Base-by-base conservation (phyloP, 2,888 invertebrate species). In the Scaptomyza polygonia region DNA sequence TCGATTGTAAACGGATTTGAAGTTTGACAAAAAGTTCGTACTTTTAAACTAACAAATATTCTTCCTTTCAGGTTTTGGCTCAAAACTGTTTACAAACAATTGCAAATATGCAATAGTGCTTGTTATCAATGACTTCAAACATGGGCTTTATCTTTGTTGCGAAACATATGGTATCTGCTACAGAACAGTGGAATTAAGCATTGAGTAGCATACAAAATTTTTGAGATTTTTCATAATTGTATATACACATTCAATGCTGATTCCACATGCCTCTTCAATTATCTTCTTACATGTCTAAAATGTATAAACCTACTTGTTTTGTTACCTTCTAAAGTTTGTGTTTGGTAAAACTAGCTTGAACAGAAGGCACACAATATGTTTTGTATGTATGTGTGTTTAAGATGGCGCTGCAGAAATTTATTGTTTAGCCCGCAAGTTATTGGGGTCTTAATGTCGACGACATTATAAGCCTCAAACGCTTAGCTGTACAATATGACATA, bases 361-460 rank as follows among this genome's bases (percentile, higher is more conserved):
- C 18, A 16, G 44, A 29, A 16, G 36, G 30, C 67, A 34, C 59
- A 44, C 62, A 72, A 77, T 65, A 66, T 77, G 80, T 64, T 64
- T 59, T 53, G 45, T 39, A 16, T 39, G 14, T 65, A 54, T 59
- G 54, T 69, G 73, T 36, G 18, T 68, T 49, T 47, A 6, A 53
- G 55, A 45, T 68, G 52, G 8, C 48, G 63, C 9, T 48, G 44
- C 54, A 75, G 78, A 78, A 78, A 79, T 80, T 80, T 79, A 80
- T 80, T 72, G 78, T 75, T 78, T 78, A 70, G 76, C 73, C 70
- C 64, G 67, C 81, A 79, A 82, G 77, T 77, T 80, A 82, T 82
- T 77, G 77, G 68, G 75, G 74, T 71, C 82, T 82, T 79, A 77
- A 79, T 79, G 82, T 79, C 74, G 79, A 74, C 82, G 79, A 79